Percentiles rank a stretch among this genome's conserved stretches.
phyloP scores from a whole-genome alignment of 2,797 vertebrate genomes.

The Rhynchonycteris naso region DNA sequence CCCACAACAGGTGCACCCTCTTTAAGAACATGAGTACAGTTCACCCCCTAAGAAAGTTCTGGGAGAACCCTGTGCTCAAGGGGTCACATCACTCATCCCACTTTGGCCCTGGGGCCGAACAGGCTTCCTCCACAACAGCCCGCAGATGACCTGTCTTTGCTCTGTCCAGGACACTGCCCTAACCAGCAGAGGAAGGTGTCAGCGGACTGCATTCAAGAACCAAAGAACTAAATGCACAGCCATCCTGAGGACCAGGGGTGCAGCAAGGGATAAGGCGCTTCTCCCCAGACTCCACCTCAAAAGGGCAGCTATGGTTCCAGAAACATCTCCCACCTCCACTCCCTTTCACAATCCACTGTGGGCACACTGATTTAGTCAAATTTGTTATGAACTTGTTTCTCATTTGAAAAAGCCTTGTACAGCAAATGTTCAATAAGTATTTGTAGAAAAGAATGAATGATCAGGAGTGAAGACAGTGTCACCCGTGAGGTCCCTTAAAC shows the following conservation, averaged over 20 bases:
- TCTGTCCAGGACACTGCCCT: not conserved
- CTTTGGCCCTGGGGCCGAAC: not conserved
- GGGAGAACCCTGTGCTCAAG: too few relatives aligned
- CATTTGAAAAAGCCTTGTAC: not conserved
- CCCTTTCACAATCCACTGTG: not conserved
- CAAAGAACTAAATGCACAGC: not conserved
- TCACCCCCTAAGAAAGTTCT: not conserved
- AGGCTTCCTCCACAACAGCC: not conserved
- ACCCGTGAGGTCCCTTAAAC: not conserved
- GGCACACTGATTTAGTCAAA: not conserved
- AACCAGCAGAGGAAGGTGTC: not conserved
- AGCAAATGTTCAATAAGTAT: not conserved
- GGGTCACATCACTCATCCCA: not conserved
- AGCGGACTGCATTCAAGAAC: not conserved
- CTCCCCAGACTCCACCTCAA: not conserved
- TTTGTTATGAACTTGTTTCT: not conserved
- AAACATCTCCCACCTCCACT: not conserved
- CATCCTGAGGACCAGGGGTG: not conserved
- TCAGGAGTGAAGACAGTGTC: not conserved
- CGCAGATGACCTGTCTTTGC: not conserved
- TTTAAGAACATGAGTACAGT: not conserved
- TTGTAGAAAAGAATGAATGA: not conserved
- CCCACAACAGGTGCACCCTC: rapidly evolving
- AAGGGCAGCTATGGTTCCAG: constrained; percentile 4
- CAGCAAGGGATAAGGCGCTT: not conserved